phyloP scores from a whole-genome alignment of 2,888 invertebrate species.

The Cataglyphis livida region DNA sequence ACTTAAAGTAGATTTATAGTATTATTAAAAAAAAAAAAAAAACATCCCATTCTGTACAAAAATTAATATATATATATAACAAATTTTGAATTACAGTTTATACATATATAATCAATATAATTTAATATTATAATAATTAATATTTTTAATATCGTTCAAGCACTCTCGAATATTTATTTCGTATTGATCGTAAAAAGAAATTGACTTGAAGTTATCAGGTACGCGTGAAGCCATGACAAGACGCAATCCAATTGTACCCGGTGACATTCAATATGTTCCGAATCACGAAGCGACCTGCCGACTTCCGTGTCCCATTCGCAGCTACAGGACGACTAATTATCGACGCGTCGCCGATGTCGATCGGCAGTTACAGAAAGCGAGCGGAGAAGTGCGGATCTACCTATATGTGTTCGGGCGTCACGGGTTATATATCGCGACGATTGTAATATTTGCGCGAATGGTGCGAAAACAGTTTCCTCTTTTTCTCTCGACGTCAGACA shows the following conservation, averaged over 20 bases:
- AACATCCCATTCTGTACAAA: too few species aligned
- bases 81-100: neutral
- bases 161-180: neutral
- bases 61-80: neutral
- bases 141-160: neutral
- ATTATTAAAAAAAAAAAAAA: neutral
- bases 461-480: conserved; percentile 32
- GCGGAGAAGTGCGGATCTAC: neutral
- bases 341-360: conserved; percentile 57
- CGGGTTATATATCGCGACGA: conserved; percentile 49
- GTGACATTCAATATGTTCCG: conserved; percentile 53
- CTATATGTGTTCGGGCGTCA: conserved; percentile 30
- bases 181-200: conserved; percentile 13
- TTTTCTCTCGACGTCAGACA: too few species aligned
- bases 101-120: neutral
- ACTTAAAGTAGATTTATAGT: neutral
- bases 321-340: conserved; percentile 63
- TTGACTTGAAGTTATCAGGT: neutral
- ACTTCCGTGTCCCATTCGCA: conserved; percentile 46
- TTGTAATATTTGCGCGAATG: conserved; percentile 42
- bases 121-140: too few species aligned
- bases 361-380: conserved; percentile 51
- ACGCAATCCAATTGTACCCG: conserved; percentile 35
- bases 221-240: conserved; percentile 36
- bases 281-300: conserved; percentile 56